Percentiles rank a stretch among this genome's conserved stretches.
Conservation (phyloP, 2,113 vertebrate genomes). For the Phoxinus phoxinus region DNA sequence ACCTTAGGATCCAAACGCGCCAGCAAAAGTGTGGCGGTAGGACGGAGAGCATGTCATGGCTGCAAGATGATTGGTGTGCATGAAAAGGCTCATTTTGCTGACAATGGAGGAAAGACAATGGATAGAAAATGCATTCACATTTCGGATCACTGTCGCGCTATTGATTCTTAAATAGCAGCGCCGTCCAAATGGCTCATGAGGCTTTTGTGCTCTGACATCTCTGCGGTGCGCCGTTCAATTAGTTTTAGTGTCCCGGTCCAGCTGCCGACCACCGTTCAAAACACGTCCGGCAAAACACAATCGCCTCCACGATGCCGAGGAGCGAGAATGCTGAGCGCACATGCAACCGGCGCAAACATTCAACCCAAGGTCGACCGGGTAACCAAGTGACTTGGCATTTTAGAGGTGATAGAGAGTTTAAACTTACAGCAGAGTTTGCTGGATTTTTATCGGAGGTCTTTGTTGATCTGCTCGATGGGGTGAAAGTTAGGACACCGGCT, state of each 20-base stretch:
- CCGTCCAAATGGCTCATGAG: conserved; percentile 67
- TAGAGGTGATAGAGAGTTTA: conserved; percentile 25
- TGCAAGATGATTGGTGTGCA: conserved; percentile 67
- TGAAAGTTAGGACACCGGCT: conserved; percentile 11
- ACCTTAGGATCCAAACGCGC: background rate
- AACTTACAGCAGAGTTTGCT: conserved; percentile 33
- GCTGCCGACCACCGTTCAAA: conserved; percentile 46
- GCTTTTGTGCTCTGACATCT: conserved; percentile 67
- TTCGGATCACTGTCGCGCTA: conserved; percentile 64
- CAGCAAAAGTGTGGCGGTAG: conserved; percentile 32
- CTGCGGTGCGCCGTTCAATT: conserved; percentile 60
- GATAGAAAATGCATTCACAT: conserved; percentile 60
- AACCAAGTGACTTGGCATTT: conserved; percentile 13
- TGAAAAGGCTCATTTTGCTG: conserved; percentile 69
- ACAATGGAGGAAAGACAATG: conserved; percentile 70
- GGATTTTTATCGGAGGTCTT: conserved; percentile 27
- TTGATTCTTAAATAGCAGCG: conserved; percentile 76
- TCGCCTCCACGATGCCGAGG: background rate
- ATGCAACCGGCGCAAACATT: background rate
- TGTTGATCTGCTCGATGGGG: background rate
- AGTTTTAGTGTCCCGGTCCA: conserved; percentile 58
- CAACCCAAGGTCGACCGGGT: conserved; percentile 18
- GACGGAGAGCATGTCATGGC: conserved; percentile 48
- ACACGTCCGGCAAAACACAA: conserved; percentile 46
- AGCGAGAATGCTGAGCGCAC: background rate